These are phyloP conservation scores for Notocelia uddmanniana DNA, from an alignment of 2,888 invertebrate genomes.

Conservation along the genomic window DNA sequence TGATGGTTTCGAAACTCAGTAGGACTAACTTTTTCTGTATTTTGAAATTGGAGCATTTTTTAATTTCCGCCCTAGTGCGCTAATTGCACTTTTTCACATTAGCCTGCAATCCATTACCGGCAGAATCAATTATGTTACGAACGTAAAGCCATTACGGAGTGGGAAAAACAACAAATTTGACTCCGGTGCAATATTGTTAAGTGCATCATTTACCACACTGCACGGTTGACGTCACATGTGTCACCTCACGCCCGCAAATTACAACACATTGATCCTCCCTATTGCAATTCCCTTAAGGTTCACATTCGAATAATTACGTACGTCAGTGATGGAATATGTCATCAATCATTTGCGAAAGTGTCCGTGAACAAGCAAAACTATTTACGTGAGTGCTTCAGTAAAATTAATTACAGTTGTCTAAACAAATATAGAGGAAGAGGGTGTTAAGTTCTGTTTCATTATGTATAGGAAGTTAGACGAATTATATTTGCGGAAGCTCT, in stretches of 20 bases:
- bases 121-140: constrained; percentile 52
- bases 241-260: constrained; percentile 45
- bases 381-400: constrained; percentile 63
- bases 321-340: constrained; percentile 45
- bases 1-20: constrained; percentile 24
- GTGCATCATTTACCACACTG: constrained; percentile 68
- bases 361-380: constrained; percentile 62
- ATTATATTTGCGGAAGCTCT: constrained; percentile 7
- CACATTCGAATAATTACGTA: not conserved
- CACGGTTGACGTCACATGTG: constrained; percentile 54
- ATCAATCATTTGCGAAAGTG: constrained; percentile 71
- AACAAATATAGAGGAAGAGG: constrained; percentile 62
- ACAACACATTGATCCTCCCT: constrained; percentile 20
- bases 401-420: constrained; percentile 63
- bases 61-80: constrained; percentile 44
- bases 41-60: constrained; percentile 30
- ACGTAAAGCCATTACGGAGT: constrained; percentile 44
- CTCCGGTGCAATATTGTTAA: constrained; percentile 66
- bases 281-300: constrained; percentile 8
- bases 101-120: constrained; percentile 53
- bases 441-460: constrained; percentile 51
- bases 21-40: constrained; percentile 25
- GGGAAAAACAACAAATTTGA: constrained; percentile 66
- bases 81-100: constrained; percentile 60
- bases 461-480: constrained; percentile 22